Conservation (phyloP, 2,888 invertebrate genomes). For the Aquatica leii region DNA sequence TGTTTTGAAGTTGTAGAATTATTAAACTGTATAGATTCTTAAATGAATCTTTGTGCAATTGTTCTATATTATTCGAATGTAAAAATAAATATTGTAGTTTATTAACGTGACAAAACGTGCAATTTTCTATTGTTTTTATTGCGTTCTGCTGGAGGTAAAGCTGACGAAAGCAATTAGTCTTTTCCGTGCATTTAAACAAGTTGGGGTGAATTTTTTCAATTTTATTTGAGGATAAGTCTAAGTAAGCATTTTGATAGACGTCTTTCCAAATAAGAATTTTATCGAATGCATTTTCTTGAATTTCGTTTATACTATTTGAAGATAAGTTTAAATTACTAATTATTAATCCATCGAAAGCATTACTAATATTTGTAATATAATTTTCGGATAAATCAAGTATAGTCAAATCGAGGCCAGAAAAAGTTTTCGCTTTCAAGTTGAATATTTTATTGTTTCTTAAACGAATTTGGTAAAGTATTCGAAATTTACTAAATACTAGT, state of each 20-base stretch:
- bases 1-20: constrained; percentile 3
- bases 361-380: no score
- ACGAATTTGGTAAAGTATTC: no score
- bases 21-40: constrained; percentile 6
- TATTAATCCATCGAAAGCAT: no score
- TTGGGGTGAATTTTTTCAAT: constrained; percentile 13
- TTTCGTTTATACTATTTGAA: no score
- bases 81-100: background rate
- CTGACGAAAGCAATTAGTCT: background rate
- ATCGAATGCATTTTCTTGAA: no score
- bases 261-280: no score
- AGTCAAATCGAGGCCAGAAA: no score
- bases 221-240: constrained; percentile 25
- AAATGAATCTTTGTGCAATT: constrained; percentile 17
- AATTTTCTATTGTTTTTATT: background rate
- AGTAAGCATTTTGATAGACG: background rate
- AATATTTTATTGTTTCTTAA: no score
- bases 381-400: no score
- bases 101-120: background rate
- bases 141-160: background rate
- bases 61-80: constrained; percentile 9
- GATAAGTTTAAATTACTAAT: no score
- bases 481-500: no score
- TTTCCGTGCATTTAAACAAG: constrained; percentile 6
- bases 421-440: no score